Percentiles rank a stretch among this genome's conserved stretches.
Evolutionary conservation across 2,888 invertebrate species (phyloP).

Genomic region (Cheilosia vernalis): DNA sequence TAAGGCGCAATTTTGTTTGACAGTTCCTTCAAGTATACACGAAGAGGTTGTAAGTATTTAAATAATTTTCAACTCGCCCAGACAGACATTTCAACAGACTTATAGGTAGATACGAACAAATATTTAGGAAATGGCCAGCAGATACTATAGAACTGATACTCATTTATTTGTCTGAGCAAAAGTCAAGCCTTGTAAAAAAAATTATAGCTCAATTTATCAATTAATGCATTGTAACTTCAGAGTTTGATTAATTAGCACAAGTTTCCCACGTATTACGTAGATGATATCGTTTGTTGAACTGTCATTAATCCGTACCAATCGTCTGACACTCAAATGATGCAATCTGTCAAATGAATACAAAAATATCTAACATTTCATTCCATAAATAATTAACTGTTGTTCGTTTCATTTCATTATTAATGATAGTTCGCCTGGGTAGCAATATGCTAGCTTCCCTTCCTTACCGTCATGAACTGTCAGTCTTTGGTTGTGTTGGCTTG

Average conservation of each 20-base stretch:
- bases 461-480: too few relatives aligned
- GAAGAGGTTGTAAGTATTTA: too few relatives aligned
- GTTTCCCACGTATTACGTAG: background rate
- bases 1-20: too few relatives aligned
- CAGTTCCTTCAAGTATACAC: too few relatives aligned
- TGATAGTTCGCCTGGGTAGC: conserved; percentile 32
- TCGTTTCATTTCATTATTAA: conserved; percentile 39
- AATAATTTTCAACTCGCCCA: too few relatives aligned
- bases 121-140: too few relatives aligned
- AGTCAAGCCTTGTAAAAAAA: too few relatives aligned
- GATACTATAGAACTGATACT: too few relatives aligned
- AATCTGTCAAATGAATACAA: conserved; percentile 2
- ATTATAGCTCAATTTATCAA: background rate
- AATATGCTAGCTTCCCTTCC: conserved; percentile 5
- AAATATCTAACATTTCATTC: conserved; percentile 21
- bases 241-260: background rate
- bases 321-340: background rate
- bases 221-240: background rate
- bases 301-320: conserved; percentile 19
- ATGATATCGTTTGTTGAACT: conserved; percentile 3
- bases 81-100: too few relatives aligned
- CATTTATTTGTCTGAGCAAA: too few relatives aligned
- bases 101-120: too few relatives aligned
- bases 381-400: conserved; percentile 23
- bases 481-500: background rate